A percentile compares a stretch with the other conserved stretches of the same genome.
Conservation (phyloP, 2,888 invertebrate genomes). For the Acholoe squamosa region DNA sequence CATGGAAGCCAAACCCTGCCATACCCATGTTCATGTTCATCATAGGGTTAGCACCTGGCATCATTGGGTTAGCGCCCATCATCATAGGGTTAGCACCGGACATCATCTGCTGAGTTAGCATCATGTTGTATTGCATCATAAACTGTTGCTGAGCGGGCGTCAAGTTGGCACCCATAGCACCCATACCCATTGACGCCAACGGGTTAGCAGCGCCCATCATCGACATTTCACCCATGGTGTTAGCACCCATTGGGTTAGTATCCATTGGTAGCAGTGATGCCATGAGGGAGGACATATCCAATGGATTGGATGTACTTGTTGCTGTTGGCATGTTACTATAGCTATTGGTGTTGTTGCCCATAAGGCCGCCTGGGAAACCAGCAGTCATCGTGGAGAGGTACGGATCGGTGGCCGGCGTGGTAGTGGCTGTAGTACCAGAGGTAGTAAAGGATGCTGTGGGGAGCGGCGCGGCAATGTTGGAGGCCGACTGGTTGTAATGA, state of each 20-base stretch:
- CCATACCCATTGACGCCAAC: not conserved
- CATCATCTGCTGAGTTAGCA: conserved; percentile 13
- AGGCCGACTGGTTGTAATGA: not conserved
- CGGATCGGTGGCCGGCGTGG: no score
- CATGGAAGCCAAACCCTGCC: no score
- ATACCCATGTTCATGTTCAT: not conserved
- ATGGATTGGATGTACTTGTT: not conserved
- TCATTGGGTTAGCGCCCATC: not conserved
- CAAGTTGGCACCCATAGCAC: not conserved
- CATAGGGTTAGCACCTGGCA: not conserved
- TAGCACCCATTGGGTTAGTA: no score
- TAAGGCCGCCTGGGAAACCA: not conserved
- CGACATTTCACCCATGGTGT: no score
- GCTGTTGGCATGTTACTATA: not conserved
- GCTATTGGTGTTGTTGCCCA: not conserved
- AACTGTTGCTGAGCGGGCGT: conserved; percentile 7
- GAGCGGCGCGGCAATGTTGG: not conserved
- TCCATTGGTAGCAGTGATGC: not conserved
- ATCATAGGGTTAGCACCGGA: not conserved
- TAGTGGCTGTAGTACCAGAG: no score
- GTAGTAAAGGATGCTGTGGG: not conserved
- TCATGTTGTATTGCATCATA: not conserved
- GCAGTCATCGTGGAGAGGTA: no score
- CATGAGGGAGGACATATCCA: not conserved
- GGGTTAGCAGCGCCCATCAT: not conserved